A percentile compares a stretch with the other conserved stretches of the same genome.
Evolutionary conservation across 2,797 vertebrate species (phyloP).

Genomic region (Urosaurus nigricauda): DNA sequence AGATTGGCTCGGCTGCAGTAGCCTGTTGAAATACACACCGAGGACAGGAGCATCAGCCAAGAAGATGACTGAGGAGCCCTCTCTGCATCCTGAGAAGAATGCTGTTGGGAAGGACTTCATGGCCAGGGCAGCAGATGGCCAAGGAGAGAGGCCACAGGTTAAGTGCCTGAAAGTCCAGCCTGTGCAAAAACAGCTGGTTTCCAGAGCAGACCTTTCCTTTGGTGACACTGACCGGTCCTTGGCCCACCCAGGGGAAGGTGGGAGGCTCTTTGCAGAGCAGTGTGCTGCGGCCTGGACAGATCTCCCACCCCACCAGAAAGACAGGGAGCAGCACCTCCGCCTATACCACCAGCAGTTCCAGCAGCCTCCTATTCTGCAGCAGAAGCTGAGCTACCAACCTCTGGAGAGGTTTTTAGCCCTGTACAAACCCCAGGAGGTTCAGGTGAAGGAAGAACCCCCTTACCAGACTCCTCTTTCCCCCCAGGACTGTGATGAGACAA

Average conservation of each 20-base stretch:
- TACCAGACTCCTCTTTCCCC: background rate
- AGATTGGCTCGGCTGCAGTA: constrained; percentile 64
- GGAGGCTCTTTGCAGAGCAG: constrained; percentile 14
- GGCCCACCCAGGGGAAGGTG: background rate
- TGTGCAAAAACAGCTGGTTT: constrained; percentile 75
- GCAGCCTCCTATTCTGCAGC: constrained; percentile 78
- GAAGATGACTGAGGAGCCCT: constrained; percentile 58
- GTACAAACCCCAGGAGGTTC: constrained; percentile 66
- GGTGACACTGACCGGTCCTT: constrained; percentile 33
- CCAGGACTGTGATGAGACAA: constrained; percentile 60
- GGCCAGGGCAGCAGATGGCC: constrained; percentile 39
- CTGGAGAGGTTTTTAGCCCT: constrained; percentile 75
- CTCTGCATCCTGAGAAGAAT: constrained; percentile 54
- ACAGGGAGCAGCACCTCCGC: constrained; percentile 85
- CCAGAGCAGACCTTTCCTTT: constrained; percentile 56
- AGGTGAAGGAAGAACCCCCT: constrained; percentile 54
- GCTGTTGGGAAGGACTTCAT: constrained; percentile 36
- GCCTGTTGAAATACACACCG: constrained; percentile 74
- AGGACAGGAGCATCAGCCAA: constrained; percentile 51
- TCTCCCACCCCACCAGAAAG: constrained; percentile 73
- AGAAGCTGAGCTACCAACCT: constrained; percentile 75
- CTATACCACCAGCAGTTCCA: constrained; percentile 91
- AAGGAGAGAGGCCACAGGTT: constrained; percentile 48
- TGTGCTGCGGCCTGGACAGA: constrained; percentile 57
- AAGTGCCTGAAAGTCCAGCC: constrained; percentile 70